Base-by-base conservation (phyloP, 2,113 vertebrate species). In the Vanacampus margaritifer region DNA sequence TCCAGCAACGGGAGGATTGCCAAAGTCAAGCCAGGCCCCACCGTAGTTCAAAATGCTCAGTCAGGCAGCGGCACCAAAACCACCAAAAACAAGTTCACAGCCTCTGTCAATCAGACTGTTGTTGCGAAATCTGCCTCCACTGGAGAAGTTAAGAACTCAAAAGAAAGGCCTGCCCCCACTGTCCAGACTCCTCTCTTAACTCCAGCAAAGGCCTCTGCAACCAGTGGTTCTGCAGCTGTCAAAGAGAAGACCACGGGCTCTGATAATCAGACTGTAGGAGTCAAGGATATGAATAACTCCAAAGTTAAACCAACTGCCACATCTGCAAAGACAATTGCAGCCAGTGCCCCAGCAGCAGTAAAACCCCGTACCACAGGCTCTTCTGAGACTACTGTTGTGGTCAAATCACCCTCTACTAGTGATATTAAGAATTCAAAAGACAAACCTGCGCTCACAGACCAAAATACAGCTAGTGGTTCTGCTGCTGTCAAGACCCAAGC, bases 391-490 rank as follows among this genome's bases (percentile, higher is more conserved):
- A 81, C 73, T 63, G 70, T 19, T 59, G 67, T 46, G 63, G 56
- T 35, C 11, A 85, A 81, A 69, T 35, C 67, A 56, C 21, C 48
- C 6, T 57, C 68, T 28, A 66, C 51, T 13, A 51, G 37, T 71
- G 71, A 82, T 3, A 21, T 67, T n/a, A 84, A 81, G 57, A 73
- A 19, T 51, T 24, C 73, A 56, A 89, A 79, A 83, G 73, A 78
- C 60, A 87, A 79, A 61, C 8, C 76, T 54, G n/a, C 37, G 36
- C 13, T 61, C 21, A 63, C 39, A 7, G 65, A 24, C 65, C 80
- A 64, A 60, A 68, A 54, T 54, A 23, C 6, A 54, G 4, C 46
- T 36, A 41, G 48, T 24, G 64, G 7, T 16, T 67, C 58, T 10
- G 39, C 64, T 21, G 43, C 17, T 12, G 46, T 50, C 24, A 86